These are phyloP conservation scores for Lypha dubia DNA, from an alignment of 2,888 invertebrate species.

Conservation along the genomic window DNA sequence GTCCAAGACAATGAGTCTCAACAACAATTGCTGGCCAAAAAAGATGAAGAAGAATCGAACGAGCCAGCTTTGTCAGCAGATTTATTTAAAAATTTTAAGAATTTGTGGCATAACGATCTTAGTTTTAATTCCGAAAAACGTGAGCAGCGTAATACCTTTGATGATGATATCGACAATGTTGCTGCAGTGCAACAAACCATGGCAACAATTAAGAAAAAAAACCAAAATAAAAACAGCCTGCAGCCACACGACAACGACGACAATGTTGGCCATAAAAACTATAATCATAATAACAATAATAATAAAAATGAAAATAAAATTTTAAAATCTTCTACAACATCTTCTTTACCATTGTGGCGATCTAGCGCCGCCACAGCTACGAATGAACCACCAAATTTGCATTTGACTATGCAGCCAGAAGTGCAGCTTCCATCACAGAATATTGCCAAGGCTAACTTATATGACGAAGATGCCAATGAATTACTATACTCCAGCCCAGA, in stretches of 20 bases:
- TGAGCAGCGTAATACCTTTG: conserved; percentile 67
- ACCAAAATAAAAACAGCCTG: conserved; percentile 51
- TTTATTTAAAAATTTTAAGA: conserved; percentile 62
- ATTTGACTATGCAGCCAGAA: conserved; percentile 43
- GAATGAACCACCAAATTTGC: conserved; percentile 45
- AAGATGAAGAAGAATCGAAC: conserved; percentile 27
- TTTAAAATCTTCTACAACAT: conserved; percentile 35
- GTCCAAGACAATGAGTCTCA: conserved; percentile 69
- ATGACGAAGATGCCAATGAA: conserved; percentile 42
- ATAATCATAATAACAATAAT: conserved; percentile 61
- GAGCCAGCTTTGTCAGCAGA: conserved; percentile 14
- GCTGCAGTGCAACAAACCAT: conserved; percentile 32
- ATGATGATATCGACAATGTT: conserved; percentile 57
- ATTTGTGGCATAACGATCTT: conserved; percentile 68
- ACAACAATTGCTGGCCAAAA: conserved; percentile 22
- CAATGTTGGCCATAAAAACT: conserved; percentile 65
- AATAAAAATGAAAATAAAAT: conserved; percentile 57
- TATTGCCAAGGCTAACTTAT: not conserved
- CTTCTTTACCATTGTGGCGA: conserved; percentile 36
- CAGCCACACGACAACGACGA: conserved; percentile 38
- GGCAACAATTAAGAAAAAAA: conserved; percentile 52
- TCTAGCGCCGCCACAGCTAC: conserved; percentile 55
- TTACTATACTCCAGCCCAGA: conserved; percentile 40
- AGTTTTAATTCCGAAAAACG: conserved; percentile 65
- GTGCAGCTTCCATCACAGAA: conserved; percentile 40